Evolutionary conservation across 2,888 invertebrate species (phyloP).

Genomic region (Dryobota labecula): DNA sequence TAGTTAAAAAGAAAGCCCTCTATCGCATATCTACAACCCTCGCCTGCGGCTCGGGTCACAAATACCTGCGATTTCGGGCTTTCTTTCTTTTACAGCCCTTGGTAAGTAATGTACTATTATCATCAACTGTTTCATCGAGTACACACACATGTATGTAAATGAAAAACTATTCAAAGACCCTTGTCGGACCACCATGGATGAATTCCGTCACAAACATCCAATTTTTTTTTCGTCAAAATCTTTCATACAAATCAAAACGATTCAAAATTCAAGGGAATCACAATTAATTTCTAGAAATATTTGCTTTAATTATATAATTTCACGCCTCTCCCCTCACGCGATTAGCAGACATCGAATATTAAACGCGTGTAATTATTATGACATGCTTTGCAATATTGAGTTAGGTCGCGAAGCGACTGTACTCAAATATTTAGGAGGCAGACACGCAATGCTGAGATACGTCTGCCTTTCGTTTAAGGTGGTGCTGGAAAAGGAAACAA

Average conservation of each 20-base stretch:
- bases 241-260: too few relatives aligned
- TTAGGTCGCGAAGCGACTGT: constrained; percentile 15
- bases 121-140: too few relatives aligned
- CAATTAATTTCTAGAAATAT: constrained; percentile 5
- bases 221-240: background rate
- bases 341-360: constrained; percentile 28
- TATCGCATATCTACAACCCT: too few relatives aligned
- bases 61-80: too few relatives aligned
- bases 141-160: too few relatives aligned
- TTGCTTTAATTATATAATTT: constrained; percentile 25
- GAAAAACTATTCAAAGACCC: background rate
- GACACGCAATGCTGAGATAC: constrained; percentile 16
- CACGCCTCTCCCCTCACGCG: constrained; percentile 18
- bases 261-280: too few relatives aligned
- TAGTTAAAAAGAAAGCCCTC: too few relatives aligned
- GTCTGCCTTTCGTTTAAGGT: constrained; percentile 11
- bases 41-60: too few relatives aligned
- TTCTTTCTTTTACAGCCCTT: too few relatives aligned
- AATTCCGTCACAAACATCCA: background rate
- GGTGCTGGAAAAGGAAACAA: background rate
- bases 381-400: constrained; percentile 31
- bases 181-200: background rate
- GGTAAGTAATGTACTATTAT: too few relatives aligned
- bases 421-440: constrained; percentile 25
- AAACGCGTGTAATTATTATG: constrained; percentile 35